Conservation (phyloP, 2,797 vertebrate species). For the Salarias fasciatus region DNA sequence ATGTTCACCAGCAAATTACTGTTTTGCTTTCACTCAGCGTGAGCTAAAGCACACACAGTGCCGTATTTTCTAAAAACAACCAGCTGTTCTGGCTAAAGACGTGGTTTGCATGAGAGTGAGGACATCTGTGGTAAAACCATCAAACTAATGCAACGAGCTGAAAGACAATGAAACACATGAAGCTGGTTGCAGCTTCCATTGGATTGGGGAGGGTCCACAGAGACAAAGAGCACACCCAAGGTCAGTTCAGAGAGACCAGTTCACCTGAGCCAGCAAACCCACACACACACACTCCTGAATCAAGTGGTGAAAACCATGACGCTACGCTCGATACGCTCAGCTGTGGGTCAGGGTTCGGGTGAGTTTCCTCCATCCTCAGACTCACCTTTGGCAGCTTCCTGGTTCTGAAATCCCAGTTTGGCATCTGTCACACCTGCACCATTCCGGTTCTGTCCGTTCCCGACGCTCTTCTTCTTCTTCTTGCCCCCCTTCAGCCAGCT, state of each 20-base stretch:
- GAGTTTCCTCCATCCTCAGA: background rate
- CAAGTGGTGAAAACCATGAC: no score
- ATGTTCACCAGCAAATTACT: background rate
- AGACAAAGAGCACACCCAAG: no score
- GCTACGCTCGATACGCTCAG: no score
- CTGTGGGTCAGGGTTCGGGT: no score
- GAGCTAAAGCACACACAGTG: background rate
- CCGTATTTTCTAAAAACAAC: background rate
- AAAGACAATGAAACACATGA: background rate
- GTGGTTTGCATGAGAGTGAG: background rate
- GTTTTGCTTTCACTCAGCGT: background rate
- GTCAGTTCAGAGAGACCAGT: no score
- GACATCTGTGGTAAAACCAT: background rate
- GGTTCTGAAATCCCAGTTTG: conserved; percentile 60
- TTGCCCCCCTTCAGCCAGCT: conserved; percentile 89
- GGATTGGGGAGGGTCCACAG: no score
- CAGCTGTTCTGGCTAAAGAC: no score
- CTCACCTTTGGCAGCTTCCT: conserved; percentile 77
- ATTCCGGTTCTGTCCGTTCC: conserved; percentile 57
- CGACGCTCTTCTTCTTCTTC: conserved; percentile 76
- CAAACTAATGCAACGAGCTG: conserved; percentile 6
- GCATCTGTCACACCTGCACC: conserved; percentile 42
- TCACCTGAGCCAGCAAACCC: no score
- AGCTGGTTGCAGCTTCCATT: background rate
- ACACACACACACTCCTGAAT: no score